Base-by-base conservation (phyloP, 2,888 invertebrate genomes). In the Pyrocoelia pectoralis region DNA sequence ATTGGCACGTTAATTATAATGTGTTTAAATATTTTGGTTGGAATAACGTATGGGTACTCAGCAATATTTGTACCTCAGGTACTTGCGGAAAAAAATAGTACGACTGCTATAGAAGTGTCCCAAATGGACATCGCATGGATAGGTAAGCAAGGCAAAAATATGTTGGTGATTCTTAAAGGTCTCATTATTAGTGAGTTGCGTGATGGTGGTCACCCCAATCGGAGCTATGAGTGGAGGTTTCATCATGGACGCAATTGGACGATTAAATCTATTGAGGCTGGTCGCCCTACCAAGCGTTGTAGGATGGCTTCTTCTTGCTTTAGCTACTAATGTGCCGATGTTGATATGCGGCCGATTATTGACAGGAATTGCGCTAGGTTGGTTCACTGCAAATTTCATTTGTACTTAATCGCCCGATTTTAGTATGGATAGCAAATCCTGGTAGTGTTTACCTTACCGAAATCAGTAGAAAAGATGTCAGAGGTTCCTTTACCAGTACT, bases 361-460 rank as follows among this genome's bases (percentile, higher is more conserved):
- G 15, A 82, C 84, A 0, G 86, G 86, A 12, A 69, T 86, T 40
- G 83, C 84, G 1, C 81, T 84, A 69, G 81, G 83, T 82, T 76
- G 38, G 17, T 6, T 9, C 9, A 5, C 24, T 24, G 24, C 24
- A 24, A 14, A n/a, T n/a, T n/a, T n/a, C n/a, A n/a, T n/a, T n/a
- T n/a, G n/a, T n/a, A n/a, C n/a, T n/a, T n/a, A n/a, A n/a, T n/a
- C 6, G 12, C 14, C n/a, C 33, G 58, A 3, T 74, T 76, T 48
- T 64, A 76, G 86, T 85, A 1, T 76, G 85, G 74, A 84, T 84
- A 8, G 83, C 84, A 1, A 85, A 85, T 63, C 86, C 86, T 13
- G 86, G 85, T 1, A 84, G 85, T 48, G 86, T 86, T 18, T 87
- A 86, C 74, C 85, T 86, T 55, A 86, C 86, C 4, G 86, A 86